Conservation (phyloP, 1,140 invertebrate species). For the Carposina sasakii region DNA sequence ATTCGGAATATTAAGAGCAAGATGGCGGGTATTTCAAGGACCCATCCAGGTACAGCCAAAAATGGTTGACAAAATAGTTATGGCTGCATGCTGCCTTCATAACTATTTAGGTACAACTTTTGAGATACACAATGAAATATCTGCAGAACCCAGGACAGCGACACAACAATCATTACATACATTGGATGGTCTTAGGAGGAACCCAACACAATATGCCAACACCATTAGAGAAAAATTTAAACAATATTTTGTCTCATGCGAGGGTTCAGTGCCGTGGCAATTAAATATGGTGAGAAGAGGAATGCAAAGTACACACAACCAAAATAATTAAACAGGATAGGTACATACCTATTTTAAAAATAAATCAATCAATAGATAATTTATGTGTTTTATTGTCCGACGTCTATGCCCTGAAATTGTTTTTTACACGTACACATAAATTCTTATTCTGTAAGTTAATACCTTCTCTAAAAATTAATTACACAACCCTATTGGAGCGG, state of each 20-base stretch:
- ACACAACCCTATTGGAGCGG: no score
- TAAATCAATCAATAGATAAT: no score
- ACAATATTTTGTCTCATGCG: background rate
- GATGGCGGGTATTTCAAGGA: conserved; percentile 9
- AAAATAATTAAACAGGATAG: no score
- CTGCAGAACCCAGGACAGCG: background rate
- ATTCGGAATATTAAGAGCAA: conserved; percentile 16
- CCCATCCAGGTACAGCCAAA: background rate
- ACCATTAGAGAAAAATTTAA: background rate
- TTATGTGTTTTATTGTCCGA: no score
- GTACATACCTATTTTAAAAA: no score
- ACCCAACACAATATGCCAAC: background rate
- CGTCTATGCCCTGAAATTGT: no score
- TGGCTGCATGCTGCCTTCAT: background rate
- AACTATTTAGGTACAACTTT: background rate
- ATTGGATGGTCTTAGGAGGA: background rate
- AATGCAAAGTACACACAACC: no score
- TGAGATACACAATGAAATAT: background rate
- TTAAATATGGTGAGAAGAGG: no score
- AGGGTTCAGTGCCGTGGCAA: no score
- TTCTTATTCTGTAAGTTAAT: no score
- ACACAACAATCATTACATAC: background rate
- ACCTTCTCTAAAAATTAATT: no score
- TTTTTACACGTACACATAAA: no score
- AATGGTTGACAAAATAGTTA: background rate